These are phyloP conservation scores for Pseudochromis fuscus DNA, from an alignment of 2,797 vertebrate species.

Conservation along the genomic window DNA sequence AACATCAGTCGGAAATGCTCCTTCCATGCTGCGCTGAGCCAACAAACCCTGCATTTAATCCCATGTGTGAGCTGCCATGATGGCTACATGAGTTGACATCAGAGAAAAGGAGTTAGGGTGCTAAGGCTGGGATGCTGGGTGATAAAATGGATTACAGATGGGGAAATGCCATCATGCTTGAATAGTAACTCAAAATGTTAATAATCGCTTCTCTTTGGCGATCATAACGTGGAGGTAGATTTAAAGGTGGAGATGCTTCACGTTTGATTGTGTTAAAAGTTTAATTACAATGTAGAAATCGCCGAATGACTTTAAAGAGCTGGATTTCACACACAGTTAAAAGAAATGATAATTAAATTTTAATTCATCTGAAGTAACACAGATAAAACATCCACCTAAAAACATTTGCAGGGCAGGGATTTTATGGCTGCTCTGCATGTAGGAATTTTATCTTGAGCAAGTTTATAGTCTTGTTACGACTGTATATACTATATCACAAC, in stretches of 20 bases:
- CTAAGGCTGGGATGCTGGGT: slow-evolving; percentile 81
- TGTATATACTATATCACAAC: slow-evolving; percentile 67
- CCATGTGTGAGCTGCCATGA: slow-evolving; percentile 83
- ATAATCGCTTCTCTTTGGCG: slow-evolving; percentile 56
- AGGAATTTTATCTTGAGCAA: slow-evolving; percentile 55
- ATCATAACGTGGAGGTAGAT: slow-evolving; percentile 66
- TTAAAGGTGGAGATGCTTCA: slow-evolving; percentile 60
- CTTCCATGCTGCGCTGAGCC: slow-evolving; percentile 84
- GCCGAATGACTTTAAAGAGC: slow-evolving; percentile 2
- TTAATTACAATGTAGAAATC: slow-evolving; percentile 23
- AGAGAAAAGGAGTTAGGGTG: slow-evolving; percentile 84
- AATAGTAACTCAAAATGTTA: slow-evolving; percentile 73
- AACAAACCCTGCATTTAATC: slow-evolving; percentile 86
- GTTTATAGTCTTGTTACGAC: slow-evolving; percentile 61
- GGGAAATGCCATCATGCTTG: slow-evolving; percentile 74
- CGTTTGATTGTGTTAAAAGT: slow-evolving; percentile 25
- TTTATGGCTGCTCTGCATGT: slow-evolving; percentile 50
- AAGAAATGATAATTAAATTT: slow-evolving; percentile 22
- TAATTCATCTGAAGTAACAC: slow-evolving; percentile 31
- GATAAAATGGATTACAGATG: slow-evolving; percentile 84
- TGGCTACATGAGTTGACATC: slow-evolving; percentile 85
- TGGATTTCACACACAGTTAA: background rate
- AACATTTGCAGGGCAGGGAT: slow-evolving; percentile 35
- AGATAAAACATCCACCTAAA: slow-evolving; percentile 25
- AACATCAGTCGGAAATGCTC: slow-evolving; percentile 85